Base-by-base conservation (phyloP, 2,888 invertebrate species). In the Pegoplata infirma region DNA sequence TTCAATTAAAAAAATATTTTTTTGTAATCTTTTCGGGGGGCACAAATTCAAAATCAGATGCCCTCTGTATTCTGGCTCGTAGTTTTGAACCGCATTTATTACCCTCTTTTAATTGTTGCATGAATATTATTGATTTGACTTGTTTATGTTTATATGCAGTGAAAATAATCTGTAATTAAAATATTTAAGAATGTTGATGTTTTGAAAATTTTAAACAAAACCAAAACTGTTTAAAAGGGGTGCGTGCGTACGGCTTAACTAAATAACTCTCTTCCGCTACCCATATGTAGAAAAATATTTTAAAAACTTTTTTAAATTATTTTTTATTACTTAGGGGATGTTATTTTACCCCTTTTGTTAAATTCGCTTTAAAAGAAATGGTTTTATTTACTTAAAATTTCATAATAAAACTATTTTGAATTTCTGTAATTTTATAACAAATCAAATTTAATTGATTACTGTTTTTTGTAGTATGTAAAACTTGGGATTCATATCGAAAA, bases 31-130 rank as follows among this genome's bases (percentile, higher is more conserved):
- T 46, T 47, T 16, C 16, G n/a, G 23, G 14, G 25, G n/a, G 12
- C 12, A 46, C 25, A 47, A 51, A 19, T 51, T n/a, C 25, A 6
- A 25, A n/a, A 5, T 3, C 25, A 25, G 25, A 25, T 25, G 6
- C 6, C n/a, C n/a, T n/a, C n/a, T n/a, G n/a, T n/a, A n/a, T n/a
- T n/a, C n/a, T n/a, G n/a, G n/a, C 32, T 32, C 32, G 32, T 10
- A 32, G 5, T 32, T 5, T 12, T 40, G n/a, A 12, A 40, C 12
- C 36, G n/a, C 36, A n/a, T 40, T 40, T 25, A 25, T 25, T 40
- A 25, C n/a, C 51, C 59, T 46, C 59, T 46, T 46, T n/a, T 59
- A 59, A 59, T 59, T 59, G 59, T 59, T 46, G 25, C 46, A 59
- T 46, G 46, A 44, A 44, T 59, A 21, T 36, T 56, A 32, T 40